phyloP scores from a whole-genome alignment of 92 coral and sea anemone genomes.

The Phymanthus crucifer region DNA sequence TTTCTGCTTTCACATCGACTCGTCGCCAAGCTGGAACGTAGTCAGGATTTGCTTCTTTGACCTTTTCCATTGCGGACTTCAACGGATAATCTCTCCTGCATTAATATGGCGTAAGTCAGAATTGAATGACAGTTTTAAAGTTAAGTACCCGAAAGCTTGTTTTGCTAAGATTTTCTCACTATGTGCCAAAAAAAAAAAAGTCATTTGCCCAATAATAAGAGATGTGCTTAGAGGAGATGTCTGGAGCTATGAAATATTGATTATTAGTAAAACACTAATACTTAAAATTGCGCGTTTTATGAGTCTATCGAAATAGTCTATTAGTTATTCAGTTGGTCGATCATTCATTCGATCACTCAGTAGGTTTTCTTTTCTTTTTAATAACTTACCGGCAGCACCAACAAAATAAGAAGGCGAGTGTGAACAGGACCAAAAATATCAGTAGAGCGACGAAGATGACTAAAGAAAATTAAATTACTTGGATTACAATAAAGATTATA shows the following conservation, averaged over 20 bases:
- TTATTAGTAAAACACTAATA: too few relatives aligned
- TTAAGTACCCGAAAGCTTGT: too few relatives aligned
- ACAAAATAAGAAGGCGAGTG: conserved; percentile 4
- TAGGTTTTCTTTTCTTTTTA: neutral
- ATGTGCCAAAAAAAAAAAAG: too few relatives aligned
- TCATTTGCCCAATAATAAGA: too few relatives aligned
- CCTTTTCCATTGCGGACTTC: neutral
- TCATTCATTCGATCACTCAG: neutral
- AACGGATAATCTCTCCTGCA: conserved; percentile 7
- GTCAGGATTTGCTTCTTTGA: neutral
- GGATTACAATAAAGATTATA: neutral
- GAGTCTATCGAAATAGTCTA: neutral
- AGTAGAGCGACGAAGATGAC: conserved; percentile 19
- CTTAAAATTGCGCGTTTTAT: too few relatives aligned
- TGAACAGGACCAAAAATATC: conserved; percentile 14
- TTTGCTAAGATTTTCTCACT: too few relatives aligned
- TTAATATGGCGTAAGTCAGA: neutral
- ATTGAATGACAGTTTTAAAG: neutral
- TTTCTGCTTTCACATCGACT: conserved; percentile 30
- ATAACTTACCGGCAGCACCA: conserved; percentile 35
- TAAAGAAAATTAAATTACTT: neutral
- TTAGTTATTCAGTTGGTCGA: neutral
- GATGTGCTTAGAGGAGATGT: too few relatives aligned
- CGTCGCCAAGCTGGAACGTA: conserved; percentile 39
- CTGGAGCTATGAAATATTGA: too few relatives aligned